Conservation (phyloP, 2,888 invertebrate genomes). For the Synergus gifuensis region DNA sequence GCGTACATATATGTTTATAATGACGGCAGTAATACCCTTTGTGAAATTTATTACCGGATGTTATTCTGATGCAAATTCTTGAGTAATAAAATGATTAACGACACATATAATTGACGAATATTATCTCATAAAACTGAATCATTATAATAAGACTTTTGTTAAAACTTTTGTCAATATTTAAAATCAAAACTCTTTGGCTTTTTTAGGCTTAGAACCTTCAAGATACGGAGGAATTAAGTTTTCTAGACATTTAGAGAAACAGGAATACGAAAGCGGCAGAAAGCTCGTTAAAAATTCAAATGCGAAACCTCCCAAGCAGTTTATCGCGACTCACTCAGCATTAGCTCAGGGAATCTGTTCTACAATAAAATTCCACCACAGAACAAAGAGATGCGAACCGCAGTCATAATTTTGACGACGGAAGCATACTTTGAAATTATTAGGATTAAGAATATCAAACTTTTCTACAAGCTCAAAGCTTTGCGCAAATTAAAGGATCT, state of each 20-base stretch:
- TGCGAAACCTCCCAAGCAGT: constrained; percentile 19
- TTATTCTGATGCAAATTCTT: background rate
- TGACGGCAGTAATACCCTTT: background rate
- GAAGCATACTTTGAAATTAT: constrained; percentile 11
- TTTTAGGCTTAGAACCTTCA: background rate
- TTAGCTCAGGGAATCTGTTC: constrained; percentile 25
- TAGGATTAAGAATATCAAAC: background rate
- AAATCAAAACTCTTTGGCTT: background rate
- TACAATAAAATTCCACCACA: constrained; percentile 5
- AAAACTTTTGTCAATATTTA: background rate
- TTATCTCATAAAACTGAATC: background rate
- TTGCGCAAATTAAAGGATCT: background rate
- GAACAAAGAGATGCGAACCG: constrained; percentile 7
- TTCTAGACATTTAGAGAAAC: constrained; percentile 20
- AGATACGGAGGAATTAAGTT: background rate
- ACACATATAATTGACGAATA: background rate
- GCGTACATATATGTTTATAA: constrained; percentile 6
- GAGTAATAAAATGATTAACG: constrained; percentile 4
- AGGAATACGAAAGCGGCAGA: constrained; percentile 25
- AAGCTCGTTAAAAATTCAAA: constrained; percentile 35
- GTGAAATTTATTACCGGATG: background rate
- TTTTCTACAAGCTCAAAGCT: background rate
- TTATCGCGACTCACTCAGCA: constrained; percentile 24
- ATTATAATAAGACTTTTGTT: background rate
- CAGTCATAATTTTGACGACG: background rate